Evolutionary conservation across 2,797 vertebrate genomes (phyloP), one percentile per base, ranked within the genome.

Genomic region (Sciurus vulgaris): DNA sequence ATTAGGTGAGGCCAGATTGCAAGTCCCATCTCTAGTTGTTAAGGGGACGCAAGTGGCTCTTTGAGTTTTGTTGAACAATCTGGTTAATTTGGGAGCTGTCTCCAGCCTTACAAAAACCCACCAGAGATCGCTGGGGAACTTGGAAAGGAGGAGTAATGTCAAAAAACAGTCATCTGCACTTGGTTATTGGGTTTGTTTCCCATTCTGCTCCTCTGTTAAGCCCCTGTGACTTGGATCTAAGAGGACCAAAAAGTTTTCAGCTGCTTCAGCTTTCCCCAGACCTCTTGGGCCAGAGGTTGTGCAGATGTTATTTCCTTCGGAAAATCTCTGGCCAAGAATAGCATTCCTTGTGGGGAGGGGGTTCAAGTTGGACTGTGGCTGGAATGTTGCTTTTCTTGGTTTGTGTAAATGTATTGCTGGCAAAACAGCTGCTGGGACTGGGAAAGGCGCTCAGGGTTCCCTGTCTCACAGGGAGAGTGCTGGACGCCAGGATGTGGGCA

Each of bases 271-370:
- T 96, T 95, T 96, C 76, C 67, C 86, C 85, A 96, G 97, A 97
- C 94, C 94, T 93, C 81, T 61, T 0, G 3, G 65, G 56, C 93
- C 54, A 79, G 89, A 89, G 92, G 87, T 86, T 97, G 70, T 95
- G 84, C 96, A 97, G 97, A 97, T 97, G 96, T 91, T 87, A 33
- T 96, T 97, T 97, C 97, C 94, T 97, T 97, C 86, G 51, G 89
- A 96, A 92, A 89, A 95, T 97, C 41, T 95, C 86, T 95, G 95
- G 96, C 97, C 96, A 97, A 97, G 95, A 96, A 93, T 30, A 97
- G 81, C 97, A 97, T 97, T 97, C 93, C 86, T 96, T 61, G n/a
- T 61, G 69, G 81, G 91, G 78, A 74, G 38, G 77, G 81, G 86
- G 85, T 88, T 95, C 67, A 24, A 94, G 26, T 88, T 92, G 82